A percentile compares a stretch with the other conserved stretches of the same genome.
These are phyloP conservation scores for Beaufortia kweichowensis DNA, from an alignment of 2,113 vertebrate genomes.

Conservation along the genomic window DNA sequence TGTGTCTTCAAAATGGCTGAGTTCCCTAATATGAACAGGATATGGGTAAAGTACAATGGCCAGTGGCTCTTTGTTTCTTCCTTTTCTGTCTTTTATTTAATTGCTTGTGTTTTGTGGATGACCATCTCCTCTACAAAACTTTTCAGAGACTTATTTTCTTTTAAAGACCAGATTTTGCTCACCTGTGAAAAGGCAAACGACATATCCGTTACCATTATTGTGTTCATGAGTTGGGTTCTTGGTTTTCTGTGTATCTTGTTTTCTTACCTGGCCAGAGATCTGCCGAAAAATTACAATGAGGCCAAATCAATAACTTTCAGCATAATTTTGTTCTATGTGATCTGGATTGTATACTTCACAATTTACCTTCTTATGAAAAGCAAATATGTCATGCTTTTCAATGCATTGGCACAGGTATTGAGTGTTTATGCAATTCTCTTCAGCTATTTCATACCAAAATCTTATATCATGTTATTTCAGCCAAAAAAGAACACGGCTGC, in stretches of 20 bases:
- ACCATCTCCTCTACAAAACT: constrained; percentile 58
- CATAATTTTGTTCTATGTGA: constrained; percentile 76
- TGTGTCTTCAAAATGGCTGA: constrained; percentile 85
- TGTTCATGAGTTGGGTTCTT: constrained; percentile 61
- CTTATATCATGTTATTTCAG: constrained; percentile 78
- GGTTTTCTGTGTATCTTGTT: constrained; percentile 77
- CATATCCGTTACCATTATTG: neutral
- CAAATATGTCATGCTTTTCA: constrained; percentile 59
- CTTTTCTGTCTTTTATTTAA: constrained; percentile 63
- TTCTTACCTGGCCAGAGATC: constrained; percentile 85
- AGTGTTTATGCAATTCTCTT: constrained; percentile 73
- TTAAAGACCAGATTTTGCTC: constrained; percentile 70
- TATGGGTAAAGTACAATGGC: constrained; percentile 77
- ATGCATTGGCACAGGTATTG: constrained; percentile 65
- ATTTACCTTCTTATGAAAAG: constrained; percentile 62
- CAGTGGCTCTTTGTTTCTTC: constrained; percentile 70
- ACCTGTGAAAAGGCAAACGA: constrained; percentile 59
- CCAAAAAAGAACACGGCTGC: constrained; percentile 76
- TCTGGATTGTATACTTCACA: constrained; percentile 75
- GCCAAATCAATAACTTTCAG: constrained; percentile 86
- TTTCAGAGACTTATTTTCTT: constrained; percentile 56
- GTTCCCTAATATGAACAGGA: constrained; percentile 67
- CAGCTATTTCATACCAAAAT: constrained; percentile 82
- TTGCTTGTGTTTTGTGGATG: constrained; percentile 60
- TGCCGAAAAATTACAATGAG: constrained; percentile 88